These are phyloP conservation scores for Archilochus colubris DNA, from an alignment of 2,113 vertebrate species.

Conservation along the genomic window DNA sequence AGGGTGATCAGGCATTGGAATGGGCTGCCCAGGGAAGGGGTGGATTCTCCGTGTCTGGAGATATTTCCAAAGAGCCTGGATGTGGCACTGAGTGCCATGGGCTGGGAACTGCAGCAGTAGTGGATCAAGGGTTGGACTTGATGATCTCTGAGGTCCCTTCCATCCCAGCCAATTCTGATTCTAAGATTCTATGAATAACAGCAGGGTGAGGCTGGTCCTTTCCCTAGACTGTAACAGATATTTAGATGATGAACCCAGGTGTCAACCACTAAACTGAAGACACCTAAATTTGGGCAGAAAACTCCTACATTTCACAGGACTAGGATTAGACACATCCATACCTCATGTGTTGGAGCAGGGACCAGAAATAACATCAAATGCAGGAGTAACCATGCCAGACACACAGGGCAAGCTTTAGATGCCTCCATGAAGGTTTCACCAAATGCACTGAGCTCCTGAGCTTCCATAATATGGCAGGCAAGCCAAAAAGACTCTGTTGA, in stretches of 20 bases:
- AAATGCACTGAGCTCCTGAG: neutral
- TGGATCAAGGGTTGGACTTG: no score
- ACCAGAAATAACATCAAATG: neutral
- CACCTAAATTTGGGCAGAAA: neutral
- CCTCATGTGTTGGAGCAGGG: fast-evolving
- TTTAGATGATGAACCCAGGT: neutral
- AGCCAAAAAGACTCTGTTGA: neutral
- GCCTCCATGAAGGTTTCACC: neutral
- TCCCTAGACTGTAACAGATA: neutral
- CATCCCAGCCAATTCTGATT: no score
- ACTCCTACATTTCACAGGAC: neutral
- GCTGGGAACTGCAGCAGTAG: no score
- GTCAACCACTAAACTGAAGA: neutral
- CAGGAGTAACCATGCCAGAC: neutral
- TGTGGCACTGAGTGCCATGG: no score
- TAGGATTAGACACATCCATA: neutral
- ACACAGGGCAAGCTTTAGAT: neutral
- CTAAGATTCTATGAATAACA: neutral
- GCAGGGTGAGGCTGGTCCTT: neutral
- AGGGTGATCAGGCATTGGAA: no score
- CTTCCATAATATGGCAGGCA: neutral
- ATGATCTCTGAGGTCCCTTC: no score
- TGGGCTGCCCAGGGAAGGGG: no score
- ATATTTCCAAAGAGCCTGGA: no score
- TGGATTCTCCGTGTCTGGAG: no score